These are phyloP conservation scores for Clarias gariepinus DNA, from an alignment of 2,113 vertebrate species.

Conservation along the genomic window DNA sequence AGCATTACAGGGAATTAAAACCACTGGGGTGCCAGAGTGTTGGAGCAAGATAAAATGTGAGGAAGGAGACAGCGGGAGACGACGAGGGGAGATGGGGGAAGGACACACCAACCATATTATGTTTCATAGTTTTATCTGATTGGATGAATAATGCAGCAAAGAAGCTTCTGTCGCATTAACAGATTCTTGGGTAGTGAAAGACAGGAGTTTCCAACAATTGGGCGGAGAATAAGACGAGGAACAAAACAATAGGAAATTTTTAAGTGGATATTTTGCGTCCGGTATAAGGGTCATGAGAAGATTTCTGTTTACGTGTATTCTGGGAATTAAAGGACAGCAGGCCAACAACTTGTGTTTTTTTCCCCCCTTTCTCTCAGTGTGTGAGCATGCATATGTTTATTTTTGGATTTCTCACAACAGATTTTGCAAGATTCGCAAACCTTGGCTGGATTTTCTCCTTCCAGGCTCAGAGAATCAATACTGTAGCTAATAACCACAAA, in stretches of 20 bases:
- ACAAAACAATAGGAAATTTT: slow-evolving; percentile 45
- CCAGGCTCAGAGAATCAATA: neutral
- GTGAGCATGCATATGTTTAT: neutral
- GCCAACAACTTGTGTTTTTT: neutral
- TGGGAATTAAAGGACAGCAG: slow-evolving; percentile 42
- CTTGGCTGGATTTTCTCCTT: slow-evolving; percentile 22
- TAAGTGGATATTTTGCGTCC: slow-evolving; percentile 37
- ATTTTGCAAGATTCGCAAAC: slow-evolving; percentile 6
- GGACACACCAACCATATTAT: slow-evolving; percentile 50
- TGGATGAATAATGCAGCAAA: slow-evolving; percentile 68
- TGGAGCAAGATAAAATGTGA: slow-evolving; percentile 62
- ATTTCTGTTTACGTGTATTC: slow-evolving; percentile 41
- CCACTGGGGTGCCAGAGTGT: slow-evolving; percentile 64
- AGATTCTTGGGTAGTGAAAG: slow-evolving; percentile 48
- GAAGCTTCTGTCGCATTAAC: slow-evolving; percentile 55
- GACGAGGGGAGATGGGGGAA: slow-evolving; percentile 25
- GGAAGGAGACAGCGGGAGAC: neutral
- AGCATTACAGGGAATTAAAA: slow-evolving; percentile 30
- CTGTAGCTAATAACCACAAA: slow-evolving; percentile 2
- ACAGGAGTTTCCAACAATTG: slow-evolving; percentile 10
- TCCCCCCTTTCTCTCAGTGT: neutral
- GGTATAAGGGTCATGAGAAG: slow-evolving; percentile 45
- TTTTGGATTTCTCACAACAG: slow-evolving; percentile 28
- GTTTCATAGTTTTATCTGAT: slow-evolving; percentile 66
- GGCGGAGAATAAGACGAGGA: neutral